phyloP scores from a whole-genome alignment of 2,888 invertebrate species.

The Sphaerophoria rueppellii region DNA sequence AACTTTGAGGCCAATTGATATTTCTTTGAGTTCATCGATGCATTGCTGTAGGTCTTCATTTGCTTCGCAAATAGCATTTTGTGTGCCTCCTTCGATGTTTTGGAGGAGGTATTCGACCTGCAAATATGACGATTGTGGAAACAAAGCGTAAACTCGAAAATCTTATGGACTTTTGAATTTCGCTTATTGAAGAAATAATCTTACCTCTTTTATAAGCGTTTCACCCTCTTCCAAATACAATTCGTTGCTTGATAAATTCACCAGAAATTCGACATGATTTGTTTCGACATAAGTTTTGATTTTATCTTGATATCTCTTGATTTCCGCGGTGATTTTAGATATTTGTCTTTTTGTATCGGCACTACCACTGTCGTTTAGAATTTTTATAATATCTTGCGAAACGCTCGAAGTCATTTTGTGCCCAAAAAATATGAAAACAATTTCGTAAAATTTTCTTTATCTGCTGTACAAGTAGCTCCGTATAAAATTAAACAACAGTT shows the following conservation, averaged over 20 bases:
- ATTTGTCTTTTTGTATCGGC: constrained; percentile 78
- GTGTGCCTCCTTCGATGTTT: constrained; percentile 85
- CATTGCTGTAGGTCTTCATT: constrained; percentile 85
- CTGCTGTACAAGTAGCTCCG: too few species aligned
- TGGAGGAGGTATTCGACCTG: constrained; percentile 77
- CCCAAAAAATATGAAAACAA: neutral
- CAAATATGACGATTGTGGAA: neutral
- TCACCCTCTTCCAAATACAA: constrained; percentile 79
- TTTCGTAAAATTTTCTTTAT: neutral
- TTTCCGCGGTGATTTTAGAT: constrained; percentile 78
- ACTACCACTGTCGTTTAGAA: constrained; percentile 73
- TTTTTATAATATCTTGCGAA: constrained; percentile 73
- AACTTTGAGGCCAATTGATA: constrained; percentile 83
- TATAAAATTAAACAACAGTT: neutral
- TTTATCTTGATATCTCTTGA: constrained; percentile 79
- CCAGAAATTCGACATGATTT: constrained; percentile 80
- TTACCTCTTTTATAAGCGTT: constrained; percentile 77
- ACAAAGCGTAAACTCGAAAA: neutral
- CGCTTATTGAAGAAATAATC: neutral
- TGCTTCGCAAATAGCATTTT: constrained; percentile 85
- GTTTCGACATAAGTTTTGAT: constrained; percentile 80
- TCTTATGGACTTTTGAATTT: too few species aligned
- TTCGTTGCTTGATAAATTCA: constrained; percentile 79
- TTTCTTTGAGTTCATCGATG: constrained; percentile 83
- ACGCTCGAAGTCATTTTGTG: constrained; percentile 70